Conservation (phyloP, 2,113 vertebrate species). For the Heterotilapia buettikoferi region DNA sequence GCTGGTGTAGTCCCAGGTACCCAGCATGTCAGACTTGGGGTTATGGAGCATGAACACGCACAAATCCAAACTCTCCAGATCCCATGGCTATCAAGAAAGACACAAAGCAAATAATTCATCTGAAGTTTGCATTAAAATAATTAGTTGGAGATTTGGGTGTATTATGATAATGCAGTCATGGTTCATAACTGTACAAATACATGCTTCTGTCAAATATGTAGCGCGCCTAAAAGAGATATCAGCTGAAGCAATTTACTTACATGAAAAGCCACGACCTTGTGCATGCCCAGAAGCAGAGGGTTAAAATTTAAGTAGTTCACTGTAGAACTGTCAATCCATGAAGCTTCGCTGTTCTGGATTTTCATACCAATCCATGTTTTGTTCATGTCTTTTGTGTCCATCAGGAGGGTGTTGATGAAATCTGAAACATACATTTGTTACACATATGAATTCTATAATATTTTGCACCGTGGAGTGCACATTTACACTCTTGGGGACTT, state of each 20-base stretch:
- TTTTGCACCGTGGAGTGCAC: not conserved
- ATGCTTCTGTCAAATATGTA: not conserved
- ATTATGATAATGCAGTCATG: not conserved
- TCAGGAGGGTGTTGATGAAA: constrained; percentile 85
- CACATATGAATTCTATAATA: not conserved
- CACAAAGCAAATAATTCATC: not conserved
- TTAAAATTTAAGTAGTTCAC: constrained; percentile 83
- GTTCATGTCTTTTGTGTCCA: constrained; percentile 30
- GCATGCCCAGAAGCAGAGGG: constrained; percentile 77
- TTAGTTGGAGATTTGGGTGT: not conserved
- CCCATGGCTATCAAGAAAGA: constrained; percentile 67
- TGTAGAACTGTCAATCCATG: constrained; percentile 78
- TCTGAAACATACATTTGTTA: constrained; percentile 67
- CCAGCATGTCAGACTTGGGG: constrained; percentile 76
- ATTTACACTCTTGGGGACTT: not conserved
- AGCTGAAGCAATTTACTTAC: constrained; percentile 64
- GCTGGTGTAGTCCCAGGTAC: constrained; percentile 87
- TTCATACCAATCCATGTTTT: constrained; percentile 88
- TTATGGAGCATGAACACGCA: constrained; percentile 82
- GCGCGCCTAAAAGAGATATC: not conserved
- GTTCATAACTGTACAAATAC: not conserved
- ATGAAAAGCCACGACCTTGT: constrained; percentile 64
- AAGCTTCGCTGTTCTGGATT: constrained; percentile 47
- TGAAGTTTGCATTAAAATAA: not conserved
- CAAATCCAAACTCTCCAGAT: constrained; percentile 71